phyloP scores from a whole-genome alignment of 2,113 vertebrate species.

The Mionectes macconnelli region DNA sequence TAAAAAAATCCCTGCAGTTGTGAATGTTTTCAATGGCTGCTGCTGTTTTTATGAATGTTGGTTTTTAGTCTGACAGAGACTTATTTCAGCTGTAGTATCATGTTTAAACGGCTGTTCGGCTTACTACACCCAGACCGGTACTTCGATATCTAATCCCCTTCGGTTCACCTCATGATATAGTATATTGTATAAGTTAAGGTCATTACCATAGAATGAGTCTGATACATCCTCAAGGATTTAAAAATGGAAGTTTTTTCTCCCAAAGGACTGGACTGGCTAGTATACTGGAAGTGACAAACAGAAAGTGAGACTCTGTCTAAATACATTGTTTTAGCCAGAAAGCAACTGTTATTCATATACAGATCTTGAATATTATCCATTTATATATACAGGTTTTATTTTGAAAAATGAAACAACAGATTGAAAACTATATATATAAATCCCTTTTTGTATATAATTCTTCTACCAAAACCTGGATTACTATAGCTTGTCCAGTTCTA shows the following conservation, averaged over 20 bases:
- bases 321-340: not conserved
- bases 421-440: conserved; percentile 40
- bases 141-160: conserved; percentile 21
- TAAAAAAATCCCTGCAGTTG: conserved; percentile 48
- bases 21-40: conserved; percentile 65
- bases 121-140: conserved; percentile 40
- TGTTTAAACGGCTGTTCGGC: conserved; percentile 57
- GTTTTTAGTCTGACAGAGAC: conserved; percentile 58
- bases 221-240: conserved; percentile 45
- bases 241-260: not conserved
- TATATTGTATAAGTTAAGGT: conserved; percentile 33
- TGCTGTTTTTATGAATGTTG: conserved; percentile 68
- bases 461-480: conserved; percentile 1
- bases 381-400: conserved; percentile 61
- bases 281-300: conserved; percentile 24
- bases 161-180: conserved; percentile 17
- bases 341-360: not conserved
- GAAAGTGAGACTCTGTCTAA: conserved; percentile 29
- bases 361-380: conserved; percentile 16
- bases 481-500: conserved; percentile 52
- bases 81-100: conserved; percentile 55
- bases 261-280: conserved; percentile 36
- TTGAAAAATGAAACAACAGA: conserved; percentile 35
- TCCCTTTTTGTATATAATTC: conserved; percentile 40
- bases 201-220: conserved; percentile 1